phyloP scores from a whole-genome alignment of 2,797 vertebrate species.

The Ctenopoma kingsleyae region DNA sequence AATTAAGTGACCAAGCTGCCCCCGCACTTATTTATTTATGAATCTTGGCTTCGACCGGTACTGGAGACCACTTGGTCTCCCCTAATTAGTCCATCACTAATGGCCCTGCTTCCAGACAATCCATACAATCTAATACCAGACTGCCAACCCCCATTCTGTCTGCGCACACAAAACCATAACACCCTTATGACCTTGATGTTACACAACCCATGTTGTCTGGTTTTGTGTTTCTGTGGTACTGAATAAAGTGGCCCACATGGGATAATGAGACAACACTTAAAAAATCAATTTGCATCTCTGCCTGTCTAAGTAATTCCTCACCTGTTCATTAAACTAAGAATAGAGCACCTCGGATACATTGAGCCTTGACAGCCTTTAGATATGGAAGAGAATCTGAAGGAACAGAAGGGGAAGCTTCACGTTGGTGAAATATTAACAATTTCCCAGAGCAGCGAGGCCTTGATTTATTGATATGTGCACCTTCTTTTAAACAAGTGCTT shows the following conservation, averaged over 20 bases:
- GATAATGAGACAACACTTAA: conserved; percentile 79
- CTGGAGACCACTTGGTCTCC: conserved; percentile 74
- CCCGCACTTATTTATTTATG: conserved; percentile 86
- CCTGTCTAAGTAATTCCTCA: conserved; percentile 76
- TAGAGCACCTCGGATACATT: conserved; percentile 54
- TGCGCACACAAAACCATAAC: conserved; percentile 45
- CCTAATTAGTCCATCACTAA: conserved; percentile 83
- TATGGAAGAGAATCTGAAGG: conserved; percentile 42
- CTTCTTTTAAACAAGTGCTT: conserved; percentile 17
- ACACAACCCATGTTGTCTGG: conserved; percentile 58
- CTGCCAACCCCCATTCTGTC: conserved; percentile 47
- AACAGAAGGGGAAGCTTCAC: conserved; percentile 24
- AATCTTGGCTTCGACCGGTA: conserved; percentile 79
- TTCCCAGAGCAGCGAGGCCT: conserved; percentile 29
- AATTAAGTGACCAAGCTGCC: conserved; percentile 84
- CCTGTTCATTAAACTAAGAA: conserved; percentile 72
- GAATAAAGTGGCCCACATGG: conserved; percentile 71
- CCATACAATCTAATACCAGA: conserved; percentile 65
- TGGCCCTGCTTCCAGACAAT: conserved; percentile 74
- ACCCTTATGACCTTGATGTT: conserved; percentile 74
- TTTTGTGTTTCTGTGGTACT: conserved; percentile 68
- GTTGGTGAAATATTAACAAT: conserved; percentile 66
- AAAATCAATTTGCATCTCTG: conserved; percentile 78
- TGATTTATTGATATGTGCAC: conserved; percentile 52
- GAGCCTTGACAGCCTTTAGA: conserved; percentile 47